Base-by-base conservation (phyloP, 2,797 vertebrate species). In the Carapus acus region DNA sequence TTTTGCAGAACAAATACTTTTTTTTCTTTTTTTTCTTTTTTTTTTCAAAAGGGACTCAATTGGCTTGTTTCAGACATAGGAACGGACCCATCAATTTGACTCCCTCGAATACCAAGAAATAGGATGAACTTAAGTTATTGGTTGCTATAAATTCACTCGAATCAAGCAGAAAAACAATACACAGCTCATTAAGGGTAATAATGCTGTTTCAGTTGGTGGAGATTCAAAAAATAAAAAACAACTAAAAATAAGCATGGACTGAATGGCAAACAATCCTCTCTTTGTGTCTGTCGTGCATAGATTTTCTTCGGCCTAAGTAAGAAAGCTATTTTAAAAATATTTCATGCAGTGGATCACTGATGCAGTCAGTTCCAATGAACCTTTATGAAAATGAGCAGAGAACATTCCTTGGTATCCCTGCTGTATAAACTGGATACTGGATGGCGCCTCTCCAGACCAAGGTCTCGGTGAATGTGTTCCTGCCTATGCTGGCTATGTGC, bases 331-430 rank as follows among this genome's bases (percentile, higher is more conserved):
- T 39, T 20, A 53, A 64, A 73, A 48, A 46, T 9, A 53, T 76
- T 58, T 72, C 69, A 78, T 72, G 50, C 51, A 42, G 47, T 51
- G 56, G 46, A 62, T 75, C 71, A 65, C 67, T 76, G 48, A 80
- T 75, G 63, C 46, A 65, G 69, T 79, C 71, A 61, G 61, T 67
- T 78, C 68, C 72, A 77, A 74, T 85, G 77, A 62, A 63, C 71
- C 45, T 49, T 47, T 69, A 77, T 86, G 73, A 85, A 85, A 81
- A 67, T 73, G 73, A 83, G 72, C 78, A 83, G 79, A 77, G 71
- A 79, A 78, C 80, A 85, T 82, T 86, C 80, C 73, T 76, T 36
- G 63, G 65, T 74, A 58, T 76, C 64, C 58, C 47, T 55, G 68
- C 57, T 72, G 56, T 73, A 70, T 79, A 80, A 77, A 81, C 69